Evolutionary conservation across 2,888 invertebrate genomes (phyloP).

Genomic region (Netelia melanura): DNA sequence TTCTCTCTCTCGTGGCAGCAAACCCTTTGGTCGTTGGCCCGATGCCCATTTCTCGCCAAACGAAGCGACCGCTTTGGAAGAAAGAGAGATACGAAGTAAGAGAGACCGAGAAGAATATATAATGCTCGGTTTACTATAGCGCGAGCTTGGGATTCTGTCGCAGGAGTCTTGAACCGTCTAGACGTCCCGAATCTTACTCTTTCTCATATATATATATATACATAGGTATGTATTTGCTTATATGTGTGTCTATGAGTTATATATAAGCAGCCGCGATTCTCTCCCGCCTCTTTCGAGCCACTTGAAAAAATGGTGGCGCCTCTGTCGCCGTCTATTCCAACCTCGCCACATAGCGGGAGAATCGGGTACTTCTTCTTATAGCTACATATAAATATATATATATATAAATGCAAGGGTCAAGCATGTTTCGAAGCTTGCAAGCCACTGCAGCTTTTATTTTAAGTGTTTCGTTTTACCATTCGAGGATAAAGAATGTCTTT

Average conservation of each 20-base stretch:
- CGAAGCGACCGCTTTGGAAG: conserved; percentile 25
- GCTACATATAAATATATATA: too few species aligned
- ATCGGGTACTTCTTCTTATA: too few species aligned
- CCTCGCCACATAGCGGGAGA: conserved; percentile 21
- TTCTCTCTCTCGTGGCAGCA: background rate
- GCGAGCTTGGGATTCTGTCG: conserved; percentile 12
- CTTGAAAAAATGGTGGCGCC: conserved; percentile 9
- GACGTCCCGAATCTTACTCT: conserved; percentile 40
- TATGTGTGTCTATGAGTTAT: background rate
- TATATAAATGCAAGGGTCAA: too few species aligned
- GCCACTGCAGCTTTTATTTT: too few species aligned
- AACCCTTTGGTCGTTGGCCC: conserved; percentile 73
- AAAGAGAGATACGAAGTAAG: conserved; percentile 36
- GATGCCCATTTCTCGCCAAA: conserved; percentile 65
- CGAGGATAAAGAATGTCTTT: too few species aligned
- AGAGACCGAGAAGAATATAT: conserved; percentile 1
- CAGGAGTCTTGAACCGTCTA: conserved; percentile 50
- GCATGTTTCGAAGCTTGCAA: too few species aligned
- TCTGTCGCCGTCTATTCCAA: conserved; percentile 50
- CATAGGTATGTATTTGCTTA: background rate
- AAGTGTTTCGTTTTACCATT: too few species aligned
- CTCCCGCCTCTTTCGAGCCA: conserved; percentile 33
- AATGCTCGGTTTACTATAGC: background rate
- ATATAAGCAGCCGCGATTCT: background rate
- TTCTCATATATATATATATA: background rate